A percentile compares a stretch with the other conserved stretches of the same genome.
Conservation (phyloP, 2,888 invertebrate genomes). For the Epinotia brunnichana region DNA sequence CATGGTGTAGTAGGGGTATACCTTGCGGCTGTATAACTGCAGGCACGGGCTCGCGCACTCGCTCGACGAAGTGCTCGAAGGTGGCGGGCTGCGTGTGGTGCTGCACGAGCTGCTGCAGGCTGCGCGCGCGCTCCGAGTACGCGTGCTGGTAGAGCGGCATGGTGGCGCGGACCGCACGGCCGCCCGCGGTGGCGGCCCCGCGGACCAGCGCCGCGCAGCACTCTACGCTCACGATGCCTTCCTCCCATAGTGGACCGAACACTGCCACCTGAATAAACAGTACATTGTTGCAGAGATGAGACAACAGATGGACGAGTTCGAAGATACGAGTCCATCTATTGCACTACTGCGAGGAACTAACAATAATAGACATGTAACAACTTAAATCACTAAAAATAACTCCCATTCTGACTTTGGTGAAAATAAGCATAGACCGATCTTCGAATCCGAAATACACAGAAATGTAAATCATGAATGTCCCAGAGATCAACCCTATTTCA, state of each 20-base stretch:
- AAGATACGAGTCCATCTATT: too few relatives aligned
- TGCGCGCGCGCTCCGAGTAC: conserved; percentile 95
- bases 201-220: conserved; percentile 91
- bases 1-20: conserved; percentile 92
- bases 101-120: conserved; percentile 91
- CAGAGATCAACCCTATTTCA: too few relatives aligned
- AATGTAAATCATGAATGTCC: too few relatives aligned
- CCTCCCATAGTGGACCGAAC: conserved; percentile 98
- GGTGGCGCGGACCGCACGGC: conserved; percentile 94
- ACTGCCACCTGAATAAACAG: conserved; percentile 86
- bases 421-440: too few relatives aligned
- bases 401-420: too few relatives aligned
- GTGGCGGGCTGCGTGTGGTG: conserved; percentile 94
- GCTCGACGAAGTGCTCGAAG: conserved; percentile 90
- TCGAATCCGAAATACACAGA: too few relatives aligned
- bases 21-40: conserved; percentile 85
- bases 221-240: conserved; percentile 85
- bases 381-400: too few relatives aligned
- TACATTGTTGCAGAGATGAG: too few relatives aligned
- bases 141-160: conserved; percentile 96
- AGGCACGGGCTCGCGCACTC: conserved; percentile 69
- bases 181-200: conserved; percentile 95
- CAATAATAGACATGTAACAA: too few relatives aligned
- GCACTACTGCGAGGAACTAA: too few relatives aligned
- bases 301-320: too few relatives aligned